Evolutionary conservation across 2,797 vertebrate genomes (phyloP), one percentile per base, ranked within the genome.

Genomic region (Dicrostonyx torquatus): DNA sequence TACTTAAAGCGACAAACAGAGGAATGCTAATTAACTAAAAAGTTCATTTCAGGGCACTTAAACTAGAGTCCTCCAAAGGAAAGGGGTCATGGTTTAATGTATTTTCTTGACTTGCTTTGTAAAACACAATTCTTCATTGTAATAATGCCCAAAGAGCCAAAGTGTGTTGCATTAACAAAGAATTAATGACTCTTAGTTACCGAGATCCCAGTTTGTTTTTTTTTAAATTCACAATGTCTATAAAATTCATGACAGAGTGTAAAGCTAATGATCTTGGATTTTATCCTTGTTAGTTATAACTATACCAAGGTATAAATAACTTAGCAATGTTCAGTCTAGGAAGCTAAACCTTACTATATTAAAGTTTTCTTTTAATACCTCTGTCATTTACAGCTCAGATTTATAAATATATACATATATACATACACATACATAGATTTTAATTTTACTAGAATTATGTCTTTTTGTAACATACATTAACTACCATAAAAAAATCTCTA

Each of bases 101-200:
- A 97, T 98, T 97, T 98, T 95, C 91, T 96, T 96, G 98, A 98
- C 95, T 98, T 98, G 88, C 97, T 97, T 97, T 98, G 97, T 97
- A 98, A 98, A 98, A 97, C 95, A 97, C 98, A 97, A 97, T 95
- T 98, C 96, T 98, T 98, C 98, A 97, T 98, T 98, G 97, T 96
- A 98, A 97, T 97, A 97, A 97, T 97, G 97, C 87, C 96, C 97
- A 95, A 90, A 98, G 96, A 97, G 72, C 91, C 97, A 95, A 97
- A 98, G 89, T 5, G 66, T 96, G 89, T 95, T 98, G 95, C 97
- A 97, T 97, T 98, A 98, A 94, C 96, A 96, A 97, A 97, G 97
- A 98, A 98, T 97, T 98, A 98, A 98, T 97, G 98, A 97, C 90
- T 96, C 93, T 96, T 97, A 95, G 87, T 94, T 97, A 79, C 90